phyloP scores from a whole-genome alignment of 2,888 invertebrate genomes.

The Protodeltote pygarga region DNA sequence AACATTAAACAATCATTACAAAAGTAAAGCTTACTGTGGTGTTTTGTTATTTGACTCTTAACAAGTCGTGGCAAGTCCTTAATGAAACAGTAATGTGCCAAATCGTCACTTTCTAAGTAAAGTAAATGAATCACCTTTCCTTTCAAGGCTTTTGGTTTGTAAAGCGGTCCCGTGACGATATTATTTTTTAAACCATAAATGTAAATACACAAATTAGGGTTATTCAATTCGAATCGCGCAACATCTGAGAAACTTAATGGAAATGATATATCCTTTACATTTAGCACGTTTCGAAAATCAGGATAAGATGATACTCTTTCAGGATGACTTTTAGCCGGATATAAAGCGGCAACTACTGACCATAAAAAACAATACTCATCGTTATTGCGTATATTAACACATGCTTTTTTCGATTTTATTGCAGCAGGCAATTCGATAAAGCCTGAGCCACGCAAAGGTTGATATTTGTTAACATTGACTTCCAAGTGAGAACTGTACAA shows the following conservation, averaged over 20 bases:
- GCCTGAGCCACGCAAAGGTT: not conserved
- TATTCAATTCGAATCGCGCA: constrained; percentile 3
- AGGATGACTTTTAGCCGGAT: not conserved
- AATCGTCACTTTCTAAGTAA: constrained; percentile 17
- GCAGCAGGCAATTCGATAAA: not conserved
- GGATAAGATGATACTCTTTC: no score
- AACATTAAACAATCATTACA: constrained; percentile 34
- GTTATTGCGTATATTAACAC: not conserved
- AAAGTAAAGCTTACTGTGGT: constrained; percentile 27
- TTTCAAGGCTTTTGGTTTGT: constrained; percentile 16
- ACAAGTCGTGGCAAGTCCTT: constrained; percentile 29
- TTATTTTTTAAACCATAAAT: constrained; percentile 1
- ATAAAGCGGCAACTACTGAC: not conserved
- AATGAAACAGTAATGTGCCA: not conserved
- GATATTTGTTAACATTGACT: not conserved
- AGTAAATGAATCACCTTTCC: constrained; percentile 32
- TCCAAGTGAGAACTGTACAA: not conserved
- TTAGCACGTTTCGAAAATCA: no score
- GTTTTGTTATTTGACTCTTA: constrained; percentile 20
- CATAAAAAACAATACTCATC: not conserved
- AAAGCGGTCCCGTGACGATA: not conserved
- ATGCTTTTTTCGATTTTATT: not conserved
- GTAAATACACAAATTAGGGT: not conserved
- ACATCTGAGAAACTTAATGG: constrained; percentile 12
- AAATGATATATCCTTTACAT: no score